Evolutionary conservation across 2,797 vertebrate genomes (phyloP).

Genomic region (Hylomyscus alleni): DNA sequence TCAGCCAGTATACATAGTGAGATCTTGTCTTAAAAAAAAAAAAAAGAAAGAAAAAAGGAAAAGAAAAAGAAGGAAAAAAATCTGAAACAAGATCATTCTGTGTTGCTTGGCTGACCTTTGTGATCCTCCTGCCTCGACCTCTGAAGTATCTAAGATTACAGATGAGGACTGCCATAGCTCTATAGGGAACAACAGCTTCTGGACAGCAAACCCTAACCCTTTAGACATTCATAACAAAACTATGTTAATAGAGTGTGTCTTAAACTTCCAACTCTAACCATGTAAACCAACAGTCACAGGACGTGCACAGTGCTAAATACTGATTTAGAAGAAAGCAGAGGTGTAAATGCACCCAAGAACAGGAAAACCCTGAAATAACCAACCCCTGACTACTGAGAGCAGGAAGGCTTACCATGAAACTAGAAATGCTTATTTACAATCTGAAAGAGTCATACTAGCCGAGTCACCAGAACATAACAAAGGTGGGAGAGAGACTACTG

Average conservation of each 20-base stretch:
- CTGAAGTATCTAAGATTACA: neutral
- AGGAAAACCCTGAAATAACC: neutral
- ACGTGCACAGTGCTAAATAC: neutral
- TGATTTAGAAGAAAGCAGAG: neutral
- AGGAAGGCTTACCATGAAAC: neutral
- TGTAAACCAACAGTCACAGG: neutral
- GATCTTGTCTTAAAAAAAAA: neutral
- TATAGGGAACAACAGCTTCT: constrained; percentile 15
- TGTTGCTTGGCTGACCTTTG: neutral
- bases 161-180: neutral
- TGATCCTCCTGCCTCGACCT: neutral
- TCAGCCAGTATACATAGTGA: neutral
- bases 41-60: too few relatives aligned
- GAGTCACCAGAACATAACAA: neutral
- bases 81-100: neutral
- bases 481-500: neutral
- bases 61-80: neutral
- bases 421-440: neutral
- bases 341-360: neutral
- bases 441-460: neutral
- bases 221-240: constrained; percentile 20
- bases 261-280: neutral
- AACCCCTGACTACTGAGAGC: neutral
- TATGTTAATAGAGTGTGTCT: neutral
- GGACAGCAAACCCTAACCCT: constrained; percentile 31